These are phyloP conservation scores for Metopolophium dirhodum DNA, from an alignment of 1,140 invertebrate genomes.

Conservation along the genomic window DNA sequence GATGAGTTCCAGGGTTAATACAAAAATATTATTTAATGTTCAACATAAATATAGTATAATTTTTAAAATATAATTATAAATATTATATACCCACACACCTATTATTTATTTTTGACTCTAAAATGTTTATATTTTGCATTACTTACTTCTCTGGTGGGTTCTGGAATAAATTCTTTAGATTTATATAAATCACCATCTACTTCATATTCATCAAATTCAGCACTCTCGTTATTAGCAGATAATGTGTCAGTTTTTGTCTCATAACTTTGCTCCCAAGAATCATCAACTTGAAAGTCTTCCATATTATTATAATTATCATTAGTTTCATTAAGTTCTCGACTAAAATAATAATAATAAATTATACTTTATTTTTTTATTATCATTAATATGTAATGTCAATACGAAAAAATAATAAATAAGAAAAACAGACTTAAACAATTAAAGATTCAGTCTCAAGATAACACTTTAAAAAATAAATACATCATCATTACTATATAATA, in stretches of 20 bases:
- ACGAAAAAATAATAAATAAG: not conserved
- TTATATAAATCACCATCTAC: slow-evolving; percentile 59
- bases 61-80: no score
- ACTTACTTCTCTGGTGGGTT: slow-evolving; percentile 60
- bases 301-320: slow-evolving; percentile 38
- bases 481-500: no score
- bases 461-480: not conserved
- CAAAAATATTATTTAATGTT: no score
- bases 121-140: not conserved
- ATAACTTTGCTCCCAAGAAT: slow-evolving; percentile 63
- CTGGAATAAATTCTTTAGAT: slow-evolving; percentile 59
- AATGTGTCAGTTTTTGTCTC: slow-evolving; percentile 59
- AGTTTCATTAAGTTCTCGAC: slow-evolving; percentile 48
- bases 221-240: slow-evolving; percentile 30
- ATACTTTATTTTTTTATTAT: not conserved
- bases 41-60: no score
- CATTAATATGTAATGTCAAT: not conserved
- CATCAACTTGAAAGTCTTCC: slow-evolving; percentile 57
- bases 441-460: not conserved
- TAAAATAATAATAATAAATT: slow-evolving; percentile 19
- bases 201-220: slow-evolving; percentile 44
- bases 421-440: not conserved
- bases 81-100: no score
- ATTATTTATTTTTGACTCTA: not conserved
- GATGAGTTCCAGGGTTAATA: no score